Percentiles rank a stretch among this genome's conserved stretches.
These are phyloP conservation scores for Drosophila ironensis DNA, from an alignment of 1,140 invertebrate genomes.

Conservation along the genomic window DNA sequence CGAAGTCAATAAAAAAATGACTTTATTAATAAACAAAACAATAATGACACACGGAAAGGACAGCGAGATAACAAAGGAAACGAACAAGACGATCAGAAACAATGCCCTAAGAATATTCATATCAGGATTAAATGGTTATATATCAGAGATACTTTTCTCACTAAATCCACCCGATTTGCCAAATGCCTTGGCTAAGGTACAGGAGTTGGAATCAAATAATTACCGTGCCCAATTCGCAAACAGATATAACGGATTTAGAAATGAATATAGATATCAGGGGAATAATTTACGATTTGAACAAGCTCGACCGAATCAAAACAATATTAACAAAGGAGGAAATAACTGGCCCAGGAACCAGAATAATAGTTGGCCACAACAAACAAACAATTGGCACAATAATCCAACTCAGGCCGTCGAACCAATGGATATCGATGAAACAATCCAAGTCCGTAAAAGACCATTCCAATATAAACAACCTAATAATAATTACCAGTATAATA, in stretches of 20 bases:
- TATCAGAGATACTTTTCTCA: not conserved
- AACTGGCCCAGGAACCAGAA: not conserved
- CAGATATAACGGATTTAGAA: too few species aligned
- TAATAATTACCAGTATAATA: too few species aligned
- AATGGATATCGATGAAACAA: not conserved
- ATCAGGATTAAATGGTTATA: not conserved
- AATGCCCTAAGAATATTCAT: slow-evolving; percentile 1
- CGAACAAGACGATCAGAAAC: not conserved
- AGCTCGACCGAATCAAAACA: not conserved
- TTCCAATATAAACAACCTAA: not conserved
- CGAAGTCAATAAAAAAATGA: slow-evolving; percentile 6
- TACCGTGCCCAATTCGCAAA: not conserved
- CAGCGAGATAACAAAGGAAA: not conserved
- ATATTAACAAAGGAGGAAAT: not conserved
- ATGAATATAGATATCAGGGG: too few species aligned
- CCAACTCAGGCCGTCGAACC: not conserved
- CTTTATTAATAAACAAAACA: not conserved
- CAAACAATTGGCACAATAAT: not conserved
- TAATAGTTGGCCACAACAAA: slow-evolving; percentile 2
- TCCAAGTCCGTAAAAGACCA: not conserved
- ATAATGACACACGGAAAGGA: not conserved
- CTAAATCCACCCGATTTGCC: not conserved
- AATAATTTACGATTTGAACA: slow-evolving; percentile 2
- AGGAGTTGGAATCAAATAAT: not conserved
- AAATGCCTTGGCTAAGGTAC: not conserved